These are phyloP conservation scores for Ichneumon xanthorius DNA, from an alignment of 2,888 invertebrate genomes.

Conservation along the genomic window DNA sequence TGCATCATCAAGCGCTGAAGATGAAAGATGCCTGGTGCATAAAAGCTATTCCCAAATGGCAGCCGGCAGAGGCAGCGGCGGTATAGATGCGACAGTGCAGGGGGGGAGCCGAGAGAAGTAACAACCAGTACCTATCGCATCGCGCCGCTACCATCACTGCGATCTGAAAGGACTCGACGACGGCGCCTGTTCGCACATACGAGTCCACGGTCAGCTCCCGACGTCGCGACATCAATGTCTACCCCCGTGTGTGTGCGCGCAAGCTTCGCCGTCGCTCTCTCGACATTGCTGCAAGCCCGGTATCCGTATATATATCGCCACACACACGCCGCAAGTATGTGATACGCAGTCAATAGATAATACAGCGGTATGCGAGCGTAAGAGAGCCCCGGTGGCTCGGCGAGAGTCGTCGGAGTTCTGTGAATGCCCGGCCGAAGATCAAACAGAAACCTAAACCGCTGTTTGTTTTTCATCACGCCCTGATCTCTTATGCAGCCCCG, in stretches of 20 bases:
- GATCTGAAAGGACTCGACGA: conserved; percentile 62
- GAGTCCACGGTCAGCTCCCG: conserved; percentile 53
- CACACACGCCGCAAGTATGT: conserved; percentile 64
- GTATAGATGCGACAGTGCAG: conserved; percentile 24
- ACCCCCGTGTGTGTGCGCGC: conserved; percentile 12
- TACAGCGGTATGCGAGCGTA: conserved; percentile 70
- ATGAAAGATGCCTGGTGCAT: conserved; percentile 80
- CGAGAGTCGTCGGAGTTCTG: conserved; percentile 79
- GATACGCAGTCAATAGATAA: conserved; percentile 83
- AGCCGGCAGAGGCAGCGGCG: conserved; percentile 67
- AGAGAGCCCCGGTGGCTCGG: conserved; percentile 32
- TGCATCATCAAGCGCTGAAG: conserved; percentile 80
- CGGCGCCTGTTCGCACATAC: conserved; percentile 37
- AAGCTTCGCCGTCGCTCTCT: conserved; percentile 2
- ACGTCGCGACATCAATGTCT: conserved; percentile 30
- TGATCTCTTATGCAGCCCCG: conserved; percentile 84
- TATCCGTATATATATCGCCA: conserved; percentile 28
- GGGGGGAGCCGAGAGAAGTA: conserved; percentile 10
- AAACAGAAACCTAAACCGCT: conserved; percentile 85
- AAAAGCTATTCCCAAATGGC: conserved; percentile 83
- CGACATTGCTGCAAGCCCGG: background rate
- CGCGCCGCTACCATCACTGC: conserved; percentile 8
- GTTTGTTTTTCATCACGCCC: conserved; percentile 85
- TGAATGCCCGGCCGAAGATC: conserved; percentile 84
- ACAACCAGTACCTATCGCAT: conserved; percentile 33